phyloP scores from a whole-genome alignment of 1,140 invertebrate genomes.

The Spodoptera frugiperda region DNA sequence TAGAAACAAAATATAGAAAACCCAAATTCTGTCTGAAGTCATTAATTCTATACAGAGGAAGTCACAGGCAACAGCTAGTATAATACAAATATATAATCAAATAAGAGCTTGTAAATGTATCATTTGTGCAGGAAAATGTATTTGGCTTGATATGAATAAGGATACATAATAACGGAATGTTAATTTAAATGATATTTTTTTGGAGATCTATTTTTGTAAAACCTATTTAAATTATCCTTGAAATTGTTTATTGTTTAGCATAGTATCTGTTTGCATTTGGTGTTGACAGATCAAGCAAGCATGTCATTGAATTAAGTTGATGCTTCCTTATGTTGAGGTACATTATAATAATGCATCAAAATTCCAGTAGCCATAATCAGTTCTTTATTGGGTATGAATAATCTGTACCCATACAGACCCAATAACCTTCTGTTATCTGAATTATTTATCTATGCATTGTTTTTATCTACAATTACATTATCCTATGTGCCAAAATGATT shows the following conservation, averaged over 20 bases:
- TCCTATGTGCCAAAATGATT: no score
- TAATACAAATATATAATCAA: neutral
- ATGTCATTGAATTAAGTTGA: constrained; percentile 11
- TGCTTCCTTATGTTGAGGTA: neutral
- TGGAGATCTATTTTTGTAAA: neutral
- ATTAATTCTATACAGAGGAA: no score
- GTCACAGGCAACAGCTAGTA: no score
- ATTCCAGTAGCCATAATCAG: neutral
- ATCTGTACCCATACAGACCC: no score
- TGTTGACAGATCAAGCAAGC: constrained; percentile 21
- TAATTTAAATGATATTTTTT: neutral
- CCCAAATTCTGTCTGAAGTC: no score
- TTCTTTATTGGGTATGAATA: neutral
- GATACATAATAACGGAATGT: neutral
- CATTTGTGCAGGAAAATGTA: no score
- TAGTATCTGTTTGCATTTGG: constrained; percentile 9
- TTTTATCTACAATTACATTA: neutral
- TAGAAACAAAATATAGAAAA: no score
- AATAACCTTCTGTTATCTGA: neutral
- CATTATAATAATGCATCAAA: neutral
- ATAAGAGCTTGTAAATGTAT: no score
- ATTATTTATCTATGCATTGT: constrained; percentile 22
- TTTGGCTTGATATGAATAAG: neutral
- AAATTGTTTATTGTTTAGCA: constrained; percentile 4
- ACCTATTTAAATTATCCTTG: neutral